phyloP scores from a whole-genome alignment of 2,888 invertebrate genomes.

The Cataglyphis cursor region DNA sequence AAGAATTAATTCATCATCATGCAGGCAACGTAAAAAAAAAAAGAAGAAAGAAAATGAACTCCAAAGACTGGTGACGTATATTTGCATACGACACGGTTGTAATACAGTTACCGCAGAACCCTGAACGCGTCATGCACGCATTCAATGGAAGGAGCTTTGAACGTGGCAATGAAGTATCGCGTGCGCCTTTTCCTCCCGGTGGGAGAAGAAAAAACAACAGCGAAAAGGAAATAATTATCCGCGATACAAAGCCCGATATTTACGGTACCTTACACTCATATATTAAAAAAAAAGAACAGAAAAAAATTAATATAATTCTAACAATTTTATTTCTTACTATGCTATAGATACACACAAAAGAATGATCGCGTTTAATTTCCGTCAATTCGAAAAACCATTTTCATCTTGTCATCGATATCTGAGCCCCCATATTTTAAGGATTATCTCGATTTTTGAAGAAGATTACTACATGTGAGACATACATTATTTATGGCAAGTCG shows the following conservation, averaged over 20 bases:
- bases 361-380: not conserved
- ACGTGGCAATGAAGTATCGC: slow-evolving; percentile 62
- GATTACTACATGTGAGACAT: not conserved
- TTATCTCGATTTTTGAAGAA: not conserved
- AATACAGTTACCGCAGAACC: slow-evolving; percentile 70
- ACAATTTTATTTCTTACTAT: not conserved
- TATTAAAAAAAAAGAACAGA: not conserved
- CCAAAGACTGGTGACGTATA: slow-evolving; percentile 51
- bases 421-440: not conserved
- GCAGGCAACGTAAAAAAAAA: slow-evolving; percentile 68
- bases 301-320: slow-evolving; percentile 3
- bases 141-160: slow-evolving; percentile 52
- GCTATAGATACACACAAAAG: not conserved
- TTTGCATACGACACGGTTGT: slow-evolving; percentile 79
- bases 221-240: not conserved
- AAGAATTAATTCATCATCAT: slow-evolving; percentile 20
- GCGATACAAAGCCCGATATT: not conserved
- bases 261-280: not conserved
- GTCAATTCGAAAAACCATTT: not conserved
- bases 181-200: not conserved
- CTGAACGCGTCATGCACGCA: slow-evolving; percentile 37
- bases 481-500: not conserved
- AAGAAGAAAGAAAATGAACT: not conserved
- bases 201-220: not conserved
- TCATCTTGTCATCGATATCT: not conserved